phyloP scores from a whole-genome alignment of 1,140 invertebrate species.

The Bombus turneri region DNA sequence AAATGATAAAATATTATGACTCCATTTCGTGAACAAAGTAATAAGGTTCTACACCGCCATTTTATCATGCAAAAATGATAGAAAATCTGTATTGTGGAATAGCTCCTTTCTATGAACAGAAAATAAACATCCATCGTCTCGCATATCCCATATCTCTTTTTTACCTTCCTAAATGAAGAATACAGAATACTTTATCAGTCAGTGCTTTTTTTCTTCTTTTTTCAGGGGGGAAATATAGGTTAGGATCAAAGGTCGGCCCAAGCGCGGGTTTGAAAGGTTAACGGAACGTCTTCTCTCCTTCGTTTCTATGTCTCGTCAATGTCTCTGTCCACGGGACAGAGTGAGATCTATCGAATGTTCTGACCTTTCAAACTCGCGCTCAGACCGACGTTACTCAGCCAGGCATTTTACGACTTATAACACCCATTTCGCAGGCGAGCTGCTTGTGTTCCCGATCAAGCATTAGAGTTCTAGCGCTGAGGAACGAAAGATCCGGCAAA shows the following conservation, averaged over 20 bases:
- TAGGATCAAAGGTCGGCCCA: constrained; percentile 41
- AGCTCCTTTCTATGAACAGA: not conserved
- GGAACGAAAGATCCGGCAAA: constrained; percentile 79
- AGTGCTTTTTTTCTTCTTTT: not conserved
- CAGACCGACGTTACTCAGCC: constrained; percentile 83
- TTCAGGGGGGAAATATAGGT: constrained; percentile 1
- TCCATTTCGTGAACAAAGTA: constrained; percentile 41
- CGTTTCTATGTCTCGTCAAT: constrained; percentile 32
- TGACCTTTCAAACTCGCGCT: constrained; percentile 76
- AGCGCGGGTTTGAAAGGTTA: constrained; percentile 53
- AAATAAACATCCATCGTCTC: not conserved
- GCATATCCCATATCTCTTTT: constrained; percentile 1
- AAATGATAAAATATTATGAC: not conserved
- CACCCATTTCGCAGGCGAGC: constrained; percentile 79
- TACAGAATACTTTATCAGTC: constrained; percentile 41
- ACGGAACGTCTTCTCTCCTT: constrained; percentile 40
- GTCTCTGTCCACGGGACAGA: constrained; percentile 13
- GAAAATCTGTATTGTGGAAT: not conserved
- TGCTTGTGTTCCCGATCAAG: constrained; percentile 80
- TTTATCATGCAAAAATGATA: not conserved
- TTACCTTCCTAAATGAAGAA: not conserved
- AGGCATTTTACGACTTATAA: constrained; percentile 82
- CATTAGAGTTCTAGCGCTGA: constrained; percentile 79
- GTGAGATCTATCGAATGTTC: constrained; percentile 27
- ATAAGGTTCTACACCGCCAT: not conserved